These are phyloP conservation scores for Toxonevra muliebris DNA, from an alignment of 2,888 invertebrate species.

Conservation along the genomic window DNA sequence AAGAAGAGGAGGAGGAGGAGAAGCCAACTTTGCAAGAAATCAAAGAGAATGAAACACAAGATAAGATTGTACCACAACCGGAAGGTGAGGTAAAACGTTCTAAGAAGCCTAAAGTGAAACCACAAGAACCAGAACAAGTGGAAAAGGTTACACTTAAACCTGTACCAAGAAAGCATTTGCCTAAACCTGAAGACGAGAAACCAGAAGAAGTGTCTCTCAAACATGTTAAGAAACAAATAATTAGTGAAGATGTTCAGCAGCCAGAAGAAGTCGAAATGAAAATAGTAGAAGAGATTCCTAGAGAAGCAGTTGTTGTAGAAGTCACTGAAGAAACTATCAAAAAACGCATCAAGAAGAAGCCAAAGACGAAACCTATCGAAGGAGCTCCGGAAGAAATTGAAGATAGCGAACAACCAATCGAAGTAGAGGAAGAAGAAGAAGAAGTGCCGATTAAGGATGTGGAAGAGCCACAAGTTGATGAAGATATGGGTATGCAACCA, in stretches of 20 bases:
- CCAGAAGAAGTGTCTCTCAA: constrained; percentile 64
- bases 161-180: constrained; percentile 53
- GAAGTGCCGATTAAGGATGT: constrained; percentile 46
- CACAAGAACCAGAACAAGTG: constrained; percentile 54
- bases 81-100: constrained; percentile 42
- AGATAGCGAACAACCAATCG: constrained; percentile 42
- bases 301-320: constrained; percentile 56
- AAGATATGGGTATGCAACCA: constrained; percentile 42
- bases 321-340: constrained; percentile 48
- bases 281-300: constrained; percentile 37
- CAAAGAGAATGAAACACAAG: constrained; percentile 43
- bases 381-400: constrained; percentile 40
- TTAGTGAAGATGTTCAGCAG: constrained; percentile 41
- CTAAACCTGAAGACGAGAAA: constrained; percentile 54
- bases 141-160: constrained; percentile 63
- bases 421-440: constrained; percentile 42
- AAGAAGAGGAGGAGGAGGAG: constrained; percentile 50
- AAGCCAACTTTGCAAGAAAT: constrained; percentile 54
- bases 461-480: constrained; percentile 22
- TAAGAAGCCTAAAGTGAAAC: constrained; percentile 43
- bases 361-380: constrained; percentile 42
- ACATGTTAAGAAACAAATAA: constrained; percentile 52
- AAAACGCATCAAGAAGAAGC: constrained; percentile 43
- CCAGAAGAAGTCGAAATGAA: constrained; percentile 44
- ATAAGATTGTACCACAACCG: constrained; percentile 41